Evolutionary conservation across 1,140 invertebrate genomes (phyloP).

Genomic region (Episyrphus balteatus): DNA sequence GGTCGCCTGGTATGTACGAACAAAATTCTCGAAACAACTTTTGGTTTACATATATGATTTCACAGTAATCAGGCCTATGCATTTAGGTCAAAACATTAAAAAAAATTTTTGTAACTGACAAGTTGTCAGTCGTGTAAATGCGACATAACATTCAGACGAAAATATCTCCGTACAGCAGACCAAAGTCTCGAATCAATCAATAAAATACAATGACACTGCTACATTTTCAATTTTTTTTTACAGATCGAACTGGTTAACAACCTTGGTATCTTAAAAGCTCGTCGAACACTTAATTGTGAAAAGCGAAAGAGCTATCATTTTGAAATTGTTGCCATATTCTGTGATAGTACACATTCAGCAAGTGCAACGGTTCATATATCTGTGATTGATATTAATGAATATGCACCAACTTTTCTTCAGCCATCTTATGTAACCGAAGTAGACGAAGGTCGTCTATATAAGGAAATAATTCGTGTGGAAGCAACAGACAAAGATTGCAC

Average conservation of each 20-base stretch:
- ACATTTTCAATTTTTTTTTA: too few relatives aligned
- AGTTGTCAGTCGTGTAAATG: too few relatives aligned
- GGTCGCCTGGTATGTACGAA: too few relatives aligned
- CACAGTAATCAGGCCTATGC: too few relatives aligned
- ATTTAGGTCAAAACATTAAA: too few relatives aligned
- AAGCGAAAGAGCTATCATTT: slow-evolving; percentile 92
- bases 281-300: slow-evolving; percentile 80
- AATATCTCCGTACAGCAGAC: too few relatives aligned
- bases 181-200: too few relatives aligned
- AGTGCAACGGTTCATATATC: slow-evolving; percentile 88
- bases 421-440: slow-evolving; percentile 82
- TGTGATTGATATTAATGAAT: slow-evolving; percentile 93
- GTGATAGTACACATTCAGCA: slow-evolving; percentile 66
- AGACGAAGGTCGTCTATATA: slow-evolving; percentile 81
- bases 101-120: too few relatives aligned
- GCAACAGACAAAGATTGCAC: slow-evolving; percentile 87
- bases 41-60: too few relatives aligned
- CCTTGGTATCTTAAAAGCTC: slow-evolving; percentile 51
- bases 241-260: slow-evolving; percentile 46
- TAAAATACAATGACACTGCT: too few relatives aligned
- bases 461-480: slow-evolving; percentile 80
- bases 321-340: slow-evolving; percentile 85
- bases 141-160: too few relatives aligned
- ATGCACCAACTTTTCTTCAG: slow-evolving; percentile 76
- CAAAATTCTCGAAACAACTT: too few relatives aligned